Percentiles rank a stretch among this genome's conserved stretches.
phyloP scores from a whole-genome alignment of 2,113 vertebrate genomes.

The Excalfactoria chinensis region DNA sequence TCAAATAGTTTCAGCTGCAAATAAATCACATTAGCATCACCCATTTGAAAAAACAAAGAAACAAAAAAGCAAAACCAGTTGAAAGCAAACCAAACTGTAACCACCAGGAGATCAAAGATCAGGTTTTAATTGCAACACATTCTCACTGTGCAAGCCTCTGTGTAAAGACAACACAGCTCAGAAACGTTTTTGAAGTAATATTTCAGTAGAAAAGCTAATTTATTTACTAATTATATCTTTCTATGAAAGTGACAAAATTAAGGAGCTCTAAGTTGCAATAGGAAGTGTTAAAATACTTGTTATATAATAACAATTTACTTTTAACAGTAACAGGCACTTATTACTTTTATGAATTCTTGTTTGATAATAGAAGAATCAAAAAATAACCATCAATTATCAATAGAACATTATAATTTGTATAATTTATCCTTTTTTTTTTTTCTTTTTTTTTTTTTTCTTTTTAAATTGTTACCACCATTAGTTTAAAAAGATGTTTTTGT shows the following conservation, averaged over 20 bases:
- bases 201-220: constrained; percentile 74
- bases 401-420: constrained; percentile 78
- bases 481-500: constrained; percentile 64
- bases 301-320: constrained; percentile 74
- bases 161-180: constrained; percentile 58
- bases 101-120: constrained; percentile 66
- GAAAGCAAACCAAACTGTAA: constrained; percentile 47
- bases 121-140: constrained; percentile 62
- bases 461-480: constrained; percentile 58
- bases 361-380: constrained; percentile 74
- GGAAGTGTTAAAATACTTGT: constrained; percentile 71
- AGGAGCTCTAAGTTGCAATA: constrained; percentile 71
- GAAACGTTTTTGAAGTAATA: constrained; percentile 75
- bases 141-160: constrained; percentile 43
- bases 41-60: neutral
- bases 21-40: neutral
- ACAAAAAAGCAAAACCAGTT: neutral
- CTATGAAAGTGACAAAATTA: constrained; percentile 68
- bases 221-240: constrained; percentile 79
- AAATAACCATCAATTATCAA: constrained; percentile 77
- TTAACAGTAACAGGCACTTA: constrained; percentile 74
- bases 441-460: neutral
- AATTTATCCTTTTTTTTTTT: constrained; percentile 63
- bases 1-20: neutral
- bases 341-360: constrained; percentile 77